Percentiles rank a stretch among this genome's conserved stretches.
Evolutionary conservation across 1,140 invertebrate genomes (phyloP).

Genomic region (Drosophila mauritiana): DNA sequence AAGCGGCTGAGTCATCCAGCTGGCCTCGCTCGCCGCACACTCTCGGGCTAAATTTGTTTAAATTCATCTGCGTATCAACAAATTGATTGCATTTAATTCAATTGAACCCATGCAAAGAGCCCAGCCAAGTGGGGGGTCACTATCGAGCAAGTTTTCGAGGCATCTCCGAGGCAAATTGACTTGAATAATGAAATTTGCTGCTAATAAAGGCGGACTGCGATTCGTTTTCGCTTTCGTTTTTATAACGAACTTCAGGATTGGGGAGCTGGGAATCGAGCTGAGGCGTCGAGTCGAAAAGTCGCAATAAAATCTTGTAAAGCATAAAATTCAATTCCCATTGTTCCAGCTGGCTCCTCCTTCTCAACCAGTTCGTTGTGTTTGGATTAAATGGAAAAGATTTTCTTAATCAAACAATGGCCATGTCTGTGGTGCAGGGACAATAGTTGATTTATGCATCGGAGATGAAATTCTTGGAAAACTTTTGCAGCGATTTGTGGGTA

Average conservation of each 20-base stretch:
- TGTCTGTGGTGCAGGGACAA: constrained; percentile 23
- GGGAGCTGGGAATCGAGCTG: constrained; percentile 7
- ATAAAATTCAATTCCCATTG: constrained; percentile 76
- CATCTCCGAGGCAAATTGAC: constrained; percentile 64
- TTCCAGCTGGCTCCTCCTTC: constrained; percentile 21
- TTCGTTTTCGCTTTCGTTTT: constrained; percentile 27
- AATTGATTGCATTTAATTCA: constrained; percentile 82
- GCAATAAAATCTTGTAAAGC: constrained; percentile 76
- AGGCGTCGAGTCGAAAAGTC: constrained; percentile 62
- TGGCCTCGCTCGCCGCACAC: constrained; percentile 11
- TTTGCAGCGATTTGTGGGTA: constrained; percentile 30
- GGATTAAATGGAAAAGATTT: constrained; percentile 60
- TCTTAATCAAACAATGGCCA: constrained; percentile 72
- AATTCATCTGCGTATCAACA: constrained; percentile 79
- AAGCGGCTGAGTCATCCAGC: constrained; percentile 61
- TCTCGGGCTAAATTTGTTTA: constrained; percentile 69
- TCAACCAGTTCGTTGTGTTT: constrained; percentile 27
- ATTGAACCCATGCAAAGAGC: constrained; percentile 57
- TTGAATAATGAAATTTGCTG: constrained; percentile 75
- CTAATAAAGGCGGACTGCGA: constrained; percentile 50
- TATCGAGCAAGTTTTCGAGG: constrained; percentile 47
- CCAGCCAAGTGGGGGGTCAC: constrained; percentile 21
- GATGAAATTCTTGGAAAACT: constrained; percentile 68
- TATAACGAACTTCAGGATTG: constrained; percentile 19
- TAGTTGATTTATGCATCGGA: constrained; percentile 74